Evolutionary conservation across 2,888 invertebrate species (phyloP).

Genomic region (Spialia ferax): DNA sequence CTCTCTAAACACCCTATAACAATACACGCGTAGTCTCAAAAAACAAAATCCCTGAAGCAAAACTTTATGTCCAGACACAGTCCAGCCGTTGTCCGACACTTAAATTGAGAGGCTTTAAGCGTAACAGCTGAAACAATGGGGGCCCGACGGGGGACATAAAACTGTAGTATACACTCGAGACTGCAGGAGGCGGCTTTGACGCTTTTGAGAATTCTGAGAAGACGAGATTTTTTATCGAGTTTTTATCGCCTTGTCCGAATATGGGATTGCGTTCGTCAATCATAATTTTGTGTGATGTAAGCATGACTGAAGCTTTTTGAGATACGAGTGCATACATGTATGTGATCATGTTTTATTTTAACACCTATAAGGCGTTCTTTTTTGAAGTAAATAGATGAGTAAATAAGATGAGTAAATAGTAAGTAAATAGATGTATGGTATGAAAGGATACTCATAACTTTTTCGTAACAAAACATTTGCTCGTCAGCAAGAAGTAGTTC

Average conservation of each 20-base stretch:
- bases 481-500: too few species aligned
- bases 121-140: slow-evolving; percentile 1
- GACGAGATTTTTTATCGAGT: slow-evolving; percentile 2
- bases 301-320: not conserved
- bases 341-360: too few species aligned
- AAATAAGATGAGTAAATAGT: too few species aligned
- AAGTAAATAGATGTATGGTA: too few species aligned
- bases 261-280: slow-evolving; percentile 11
- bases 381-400: too few species aligned
- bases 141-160: not conserved
- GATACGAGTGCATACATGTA: not conserved
- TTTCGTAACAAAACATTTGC: too few species aligned
- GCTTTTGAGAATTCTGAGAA: slow-evolving; percentile 19
- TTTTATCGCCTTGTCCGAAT: slow-evolving; percentile 23
- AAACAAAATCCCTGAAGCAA: not conserved
- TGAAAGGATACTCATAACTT: too few species aligned
- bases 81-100: not conserved
- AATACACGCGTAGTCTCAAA: not conserved
- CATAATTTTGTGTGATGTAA: not conserved
- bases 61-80: not conserved
- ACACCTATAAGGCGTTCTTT: too few species aligned
- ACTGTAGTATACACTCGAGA: not conserved
- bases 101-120: not conserved
- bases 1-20: not conserved
- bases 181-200: not conserved